Evolutionary conservation across 2,113 vertebrate species (phyloP).

Genomic region (Lucifuga dentata): DNA sequence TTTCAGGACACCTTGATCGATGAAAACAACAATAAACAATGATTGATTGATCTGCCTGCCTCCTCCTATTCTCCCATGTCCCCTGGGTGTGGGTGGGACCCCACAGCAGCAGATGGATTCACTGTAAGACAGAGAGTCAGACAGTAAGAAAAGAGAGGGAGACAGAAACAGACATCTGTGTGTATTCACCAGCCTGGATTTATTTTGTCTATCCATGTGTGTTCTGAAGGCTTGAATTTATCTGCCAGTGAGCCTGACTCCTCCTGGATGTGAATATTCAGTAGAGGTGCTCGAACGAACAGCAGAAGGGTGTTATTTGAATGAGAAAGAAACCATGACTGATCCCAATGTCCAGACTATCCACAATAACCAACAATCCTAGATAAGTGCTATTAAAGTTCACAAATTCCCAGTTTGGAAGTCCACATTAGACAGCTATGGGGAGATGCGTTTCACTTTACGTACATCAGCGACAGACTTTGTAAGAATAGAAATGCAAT

Average conservation of each 20-base stretch:
- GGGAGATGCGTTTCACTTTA: too few relatives aligned
- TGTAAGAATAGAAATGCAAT: too few relatives aligned
- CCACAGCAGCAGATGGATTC: slow-evolving; percentile 60
- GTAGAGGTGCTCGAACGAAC: slow-evolving; percentile 63
- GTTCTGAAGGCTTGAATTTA: slow-evolving; percentile 35
- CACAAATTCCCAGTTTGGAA: too few relatives aligned
- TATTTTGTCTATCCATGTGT: slow-evolving; percentile 35
- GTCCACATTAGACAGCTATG: too few relatives aligned
- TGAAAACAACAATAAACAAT: too few relatives aligned
- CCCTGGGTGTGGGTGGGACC: slow-evolving; percentile 55
- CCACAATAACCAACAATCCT: too few relatives aligned
- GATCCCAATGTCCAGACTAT: too few relatives aligned
- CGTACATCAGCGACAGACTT: too few relatives aligned
- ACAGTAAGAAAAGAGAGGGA: neutral
- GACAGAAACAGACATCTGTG: slow-evolving; percentile 27
- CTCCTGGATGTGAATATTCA: slow-evolving; percentile 70
- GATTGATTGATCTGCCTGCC: neutral
- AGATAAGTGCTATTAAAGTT: too few relatives aligned
- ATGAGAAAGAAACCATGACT: slow-evolving; percentile 41
- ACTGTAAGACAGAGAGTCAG: slow-evolving; percentile 54
- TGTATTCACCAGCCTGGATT: slow-evolving; percentile 43
- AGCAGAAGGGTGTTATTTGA: slow-evolving; percentile 68
- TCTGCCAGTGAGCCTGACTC: slow-evolving; percentile 39
- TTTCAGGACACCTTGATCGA: too few relatives aligned
- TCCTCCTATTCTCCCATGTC: neutral